Conservation (phyloP, 2,888 invertebrate genomes). For the Noctua pronuba region DNA sequence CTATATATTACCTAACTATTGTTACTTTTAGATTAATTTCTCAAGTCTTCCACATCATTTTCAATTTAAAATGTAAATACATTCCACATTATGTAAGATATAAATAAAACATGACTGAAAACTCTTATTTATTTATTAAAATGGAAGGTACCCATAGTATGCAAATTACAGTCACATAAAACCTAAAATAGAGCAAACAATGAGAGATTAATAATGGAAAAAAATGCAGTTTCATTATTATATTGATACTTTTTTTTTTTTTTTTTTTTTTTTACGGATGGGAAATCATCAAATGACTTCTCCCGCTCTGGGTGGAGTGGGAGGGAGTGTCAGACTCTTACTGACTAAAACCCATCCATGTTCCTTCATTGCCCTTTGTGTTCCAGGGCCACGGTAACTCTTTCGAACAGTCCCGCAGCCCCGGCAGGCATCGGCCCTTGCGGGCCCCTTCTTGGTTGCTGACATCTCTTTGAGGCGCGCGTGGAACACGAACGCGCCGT, state of each 20-base stretch:
- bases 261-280: too few relatives aligned
- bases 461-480: too few relatives aligned
- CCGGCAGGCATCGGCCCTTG: too few relatives aligned
- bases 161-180: conserved; percentile 46
- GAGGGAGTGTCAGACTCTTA: too few relatives aligned
- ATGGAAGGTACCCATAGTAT: conserved; percentile 70
- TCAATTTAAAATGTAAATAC: conserved; percentile 61
- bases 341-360: too few relatives aligned
- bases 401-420: too few relatives aligned
- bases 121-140: conserved; percentile 69
- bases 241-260: neutral
- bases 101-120: conserved; percentile 71
- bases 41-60: conserved; percentile 25
- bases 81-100: conserved; percentile 60
- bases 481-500: too few relatives aligned
- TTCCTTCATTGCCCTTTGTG: too few relatives aligned
- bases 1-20: conserved; percentile 11
- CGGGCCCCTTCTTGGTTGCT: too few relatives aligned
- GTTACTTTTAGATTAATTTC: conserved; percentile 15
- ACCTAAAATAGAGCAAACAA: conserved; percentile 17
- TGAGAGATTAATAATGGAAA: neutral
- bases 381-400: too few relatives aligned
- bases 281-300: too few relatives aligned
- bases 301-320: too few relatives aligned
- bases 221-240: conserved; percentile 2